A percentile compares a stretch with the other conserved stretches of the same genome.
Conservation (phyloP, 2,797 vertebrate species). For the Fratercula arctica region DNA sequence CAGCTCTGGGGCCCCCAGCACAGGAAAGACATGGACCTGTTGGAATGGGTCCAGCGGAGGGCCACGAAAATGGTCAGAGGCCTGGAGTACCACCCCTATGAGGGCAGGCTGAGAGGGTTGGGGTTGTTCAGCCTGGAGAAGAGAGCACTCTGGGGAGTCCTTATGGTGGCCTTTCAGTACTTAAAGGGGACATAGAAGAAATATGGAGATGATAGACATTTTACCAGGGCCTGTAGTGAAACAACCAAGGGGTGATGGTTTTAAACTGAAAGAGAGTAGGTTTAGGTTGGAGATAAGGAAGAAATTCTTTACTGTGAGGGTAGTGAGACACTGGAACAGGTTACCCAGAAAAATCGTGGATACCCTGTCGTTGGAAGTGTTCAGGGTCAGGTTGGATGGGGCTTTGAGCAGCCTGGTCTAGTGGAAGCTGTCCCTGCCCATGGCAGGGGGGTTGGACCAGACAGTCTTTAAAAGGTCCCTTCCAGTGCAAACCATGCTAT, state of each 20-base stretch:
- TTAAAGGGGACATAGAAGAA: background rate
- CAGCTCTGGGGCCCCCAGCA: background rate
- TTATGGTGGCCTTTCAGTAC: background rate
- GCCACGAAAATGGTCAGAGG: too few relatives aligned
- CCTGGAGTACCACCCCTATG: background rate
- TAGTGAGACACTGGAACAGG: background rate
- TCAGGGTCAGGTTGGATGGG: background rate
- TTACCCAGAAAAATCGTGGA: background rate
- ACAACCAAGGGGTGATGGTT: background rate
- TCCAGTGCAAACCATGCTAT: background rate
- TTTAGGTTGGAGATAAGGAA: background rate
- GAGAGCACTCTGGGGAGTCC: background rate
- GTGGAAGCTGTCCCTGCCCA: fast-evolving
- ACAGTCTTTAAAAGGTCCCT: background rate
- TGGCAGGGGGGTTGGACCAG: background rate
- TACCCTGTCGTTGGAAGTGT: background rate
- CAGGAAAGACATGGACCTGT: background rate
- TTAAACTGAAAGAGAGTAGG: background rate
- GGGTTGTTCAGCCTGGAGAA: background rate
- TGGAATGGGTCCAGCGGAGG: background rate
- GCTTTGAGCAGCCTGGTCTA: background rate
- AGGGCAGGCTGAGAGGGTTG: background rate
- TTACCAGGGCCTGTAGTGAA: background rate
- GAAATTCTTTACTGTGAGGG: background rate
- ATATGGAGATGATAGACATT: background rate